Evolutionary conservation across 35 echinoderm and acorn worm species (phyloP).

Genomic region (Holothuria glaberrima): DNA sequence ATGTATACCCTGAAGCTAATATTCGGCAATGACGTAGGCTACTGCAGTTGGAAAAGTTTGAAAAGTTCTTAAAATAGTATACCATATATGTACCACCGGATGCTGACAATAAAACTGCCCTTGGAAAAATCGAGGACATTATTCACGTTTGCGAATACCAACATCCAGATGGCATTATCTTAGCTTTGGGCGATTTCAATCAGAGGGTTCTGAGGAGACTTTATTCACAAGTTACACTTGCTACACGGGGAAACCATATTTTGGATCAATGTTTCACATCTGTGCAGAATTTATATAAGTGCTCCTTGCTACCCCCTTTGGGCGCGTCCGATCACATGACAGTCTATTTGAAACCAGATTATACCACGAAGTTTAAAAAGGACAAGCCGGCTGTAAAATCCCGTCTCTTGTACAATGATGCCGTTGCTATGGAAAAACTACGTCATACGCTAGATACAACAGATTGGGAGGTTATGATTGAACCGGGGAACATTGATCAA

Average conservation of each 20-base stretch:
- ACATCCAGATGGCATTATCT: conserved; percentile 8
- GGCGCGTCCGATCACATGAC: not conserved
- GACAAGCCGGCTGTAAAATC: conserved; percentile 24
- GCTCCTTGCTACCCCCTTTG: conserved; percentile 15
- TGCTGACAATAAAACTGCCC: conserved; percentile 16
- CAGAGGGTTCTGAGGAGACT: conserved; percentile 15
- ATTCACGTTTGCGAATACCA: not conserved
- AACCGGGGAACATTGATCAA: not conserved
- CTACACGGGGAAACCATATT: not conserved
- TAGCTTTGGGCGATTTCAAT: conserved; percentile 19
- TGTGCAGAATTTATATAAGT: not conserved
- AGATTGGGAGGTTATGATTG: conserved; percentile 1
- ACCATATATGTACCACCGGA: conserved; percentile 24
- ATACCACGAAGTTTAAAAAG: not conserved
- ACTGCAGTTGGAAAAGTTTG: not conserved
- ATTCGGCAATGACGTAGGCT: too few species aligned
- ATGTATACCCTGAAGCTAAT: too few species aligned
- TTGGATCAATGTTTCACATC: conserved; percentile 41
- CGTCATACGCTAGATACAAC: conserved; percentile 14
- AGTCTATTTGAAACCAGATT: conserved; percentile 8
- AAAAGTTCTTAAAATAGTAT: not conserved
- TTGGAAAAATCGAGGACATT: not conserved
- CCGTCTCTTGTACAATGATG: conserved; percentile 24
- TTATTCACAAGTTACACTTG: conserved; percentile 16
- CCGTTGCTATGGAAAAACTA: not conserved